Base-by-base conservation (phyloP, 1,140 invertebrate genomes). In the Caenorhabditis briggsae region DNA sequence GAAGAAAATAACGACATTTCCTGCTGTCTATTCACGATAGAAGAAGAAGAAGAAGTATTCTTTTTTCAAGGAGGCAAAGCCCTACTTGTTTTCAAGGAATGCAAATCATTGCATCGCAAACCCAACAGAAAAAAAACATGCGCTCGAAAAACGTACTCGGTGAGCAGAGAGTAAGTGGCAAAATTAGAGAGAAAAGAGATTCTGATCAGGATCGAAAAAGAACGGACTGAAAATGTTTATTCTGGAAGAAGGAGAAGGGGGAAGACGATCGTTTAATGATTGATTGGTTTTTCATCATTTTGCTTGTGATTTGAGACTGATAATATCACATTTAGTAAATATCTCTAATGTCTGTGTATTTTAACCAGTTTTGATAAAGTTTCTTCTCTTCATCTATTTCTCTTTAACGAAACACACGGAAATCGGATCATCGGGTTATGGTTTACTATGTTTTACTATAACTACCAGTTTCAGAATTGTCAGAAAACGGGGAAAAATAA, bases 1-100 rank as follows among this genome's bases (percentile, higher is more conserved):
- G 23, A 78, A 70, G 41, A 46, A 78, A 78, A 78, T 78, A 78
- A 78, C 70, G 46, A 78, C 70, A 78, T 78, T 78, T 78, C 70
- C 70, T 78, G 70, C 33, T 78, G 70, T 78, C 70, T 78, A 78
- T 78, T 78, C 70, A 78, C 41, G 23, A 46, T 20, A 64, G 25
- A 14, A 20, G 6, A 53, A 14, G n/a, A n/a, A 9, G 23, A 11
- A 8, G 23, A 70, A 78, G 70, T 78, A 41, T 50, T 48, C 70
- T 50, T 23, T 48, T 78, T 78, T 78, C 11, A 78, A 78, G 70
- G 7, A 78, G 25, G 70, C 70, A 78, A 78, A 78, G 59, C 59
- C 59, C 59, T 25, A 61, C 56, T 58, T 58, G 56, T 58, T 58
- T 58, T 58, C 56, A 20, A 61, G 25, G 59, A 61, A 61, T 61